Conservation (phyloP, 2,113 vertebrate genomes). For the Sander vitreus region DNA sequence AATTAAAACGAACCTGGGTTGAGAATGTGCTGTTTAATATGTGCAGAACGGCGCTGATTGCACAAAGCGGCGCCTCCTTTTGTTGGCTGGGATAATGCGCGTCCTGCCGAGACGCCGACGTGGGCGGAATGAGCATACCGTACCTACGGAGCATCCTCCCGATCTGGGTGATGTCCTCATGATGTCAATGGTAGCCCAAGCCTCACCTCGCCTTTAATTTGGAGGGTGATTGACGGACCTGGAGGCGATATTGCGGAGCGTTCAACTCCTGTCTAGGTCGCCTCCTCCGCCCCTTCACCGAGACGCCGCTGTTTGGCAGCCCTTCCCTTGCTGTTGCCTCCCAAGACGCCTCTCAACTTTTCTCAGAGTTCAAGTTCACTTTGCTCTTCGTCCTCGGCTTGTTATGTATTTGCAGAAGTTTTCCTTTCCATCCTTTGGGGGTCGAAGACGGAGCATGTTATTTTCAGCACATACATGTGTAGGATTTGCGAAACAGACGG, state of each 20-base stretch:
- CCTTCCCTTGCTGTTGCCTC: constrained; percentile 52
- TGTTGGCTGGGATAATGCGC: constrained; percentile 74
- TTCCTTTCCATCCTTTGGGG: not conserved
- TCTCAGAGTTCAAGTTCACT: constrained; percentile 61
- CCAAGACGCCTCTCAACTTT: constrained; percentile 50
- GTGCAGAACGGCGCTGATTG: constrained; percentile 71
- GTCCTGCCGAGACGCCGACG: constrained; percentile 65
- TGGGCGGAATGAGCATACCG: constrained; percentile 73
- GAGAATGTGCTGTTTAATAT: constrained; percentile 83
- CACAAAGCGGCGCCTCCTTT: constrained; percentile 79
- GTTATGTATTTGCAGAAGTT: not conserved
- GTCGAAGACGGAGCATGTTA: not conserved
- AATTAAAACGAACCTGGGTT: constrained; percentile 84
- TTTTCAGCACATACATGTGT: not conserved
- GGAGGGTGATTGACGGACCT: constrained; percentile 79
- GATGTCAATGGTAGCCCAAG: constrained; percentile 57
- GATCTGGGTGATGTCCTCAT: constrained; percentile 71
- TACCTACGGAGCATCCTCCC: constrained; percentile 46
- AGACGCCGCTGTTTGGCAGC: constrained; percentile 39
- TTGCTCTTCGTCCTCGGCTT: constrained; percentile 35
- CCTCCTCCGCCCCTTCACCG: constrained; percentile 29
- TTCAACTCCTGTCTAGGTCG: constrained; percentile 50
- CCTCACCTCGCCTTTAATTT: constrained; percentile 71
- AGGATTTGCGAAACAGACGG: not conserved
- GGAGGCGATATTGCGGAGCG: constrained; percentile 64